These are phyloP conservation scores for Cyaniris semiargus DNA, from an alignment of 2,888 invertebrate genomes.

Conservation along the genomic window DNA sequence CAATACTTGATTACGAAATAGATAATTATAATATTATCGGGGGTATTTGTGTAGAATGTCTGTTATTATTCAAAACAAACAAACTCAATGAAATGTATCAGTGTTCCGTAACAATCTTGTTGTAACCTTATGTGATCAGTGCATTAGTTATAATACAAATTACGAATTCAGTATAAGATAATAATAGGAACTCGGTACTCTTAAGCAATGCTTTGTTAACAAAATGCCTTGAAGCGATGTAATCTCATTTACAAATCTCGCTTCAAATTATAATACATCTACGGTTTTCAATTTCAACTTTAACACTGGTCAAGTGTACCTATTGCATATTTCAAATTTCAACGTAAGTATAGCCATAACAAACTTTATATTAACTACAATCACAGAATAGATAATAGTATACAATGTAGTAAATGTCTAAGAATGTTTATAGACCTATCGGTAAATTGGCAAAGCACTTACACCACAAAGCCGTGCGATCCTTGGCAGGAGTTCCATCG, in stretches of 20 bases:
- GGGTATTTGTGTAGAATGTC: background rate
- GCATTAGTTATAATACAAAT: conserved; percentile 11
- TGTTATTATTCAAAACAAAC: background rate
- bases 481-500: background rate
- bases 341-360: background rate
- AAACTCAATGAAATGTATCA: conserved; percentile 12
- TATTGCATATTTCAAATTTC: background rate
- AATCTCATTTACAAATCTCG: conserved; percentile 18
- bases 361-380: background rate
- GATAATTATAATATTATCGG: background rate
- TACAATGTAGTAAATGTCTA: background rate
- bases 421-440: background rate
- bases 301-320: conserved; percentile 1
- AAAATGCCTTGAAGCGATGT: conserved; percentile 14
- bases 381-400: too few relatives aligned
- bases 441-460: background rate
- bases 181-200: conserved; percentile 16
- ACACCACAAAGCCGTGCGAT: too few relatives aligned
- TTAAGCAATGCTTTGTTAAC: conserved; percentile 12
- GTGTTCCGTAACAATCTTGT: background rate
- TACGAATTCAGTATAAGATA: conserved; percentile 20
- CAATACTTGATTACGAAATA: too few relatives aligned
- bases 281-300: conserved; percentile 14
- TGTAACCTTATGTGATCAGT: conserved; percentile 3
- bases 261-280: conserved; percentile 17